Base-by-base conservation (phyloP, 2,888 invertebrate species). In the Andrena dorsata region DNA sequence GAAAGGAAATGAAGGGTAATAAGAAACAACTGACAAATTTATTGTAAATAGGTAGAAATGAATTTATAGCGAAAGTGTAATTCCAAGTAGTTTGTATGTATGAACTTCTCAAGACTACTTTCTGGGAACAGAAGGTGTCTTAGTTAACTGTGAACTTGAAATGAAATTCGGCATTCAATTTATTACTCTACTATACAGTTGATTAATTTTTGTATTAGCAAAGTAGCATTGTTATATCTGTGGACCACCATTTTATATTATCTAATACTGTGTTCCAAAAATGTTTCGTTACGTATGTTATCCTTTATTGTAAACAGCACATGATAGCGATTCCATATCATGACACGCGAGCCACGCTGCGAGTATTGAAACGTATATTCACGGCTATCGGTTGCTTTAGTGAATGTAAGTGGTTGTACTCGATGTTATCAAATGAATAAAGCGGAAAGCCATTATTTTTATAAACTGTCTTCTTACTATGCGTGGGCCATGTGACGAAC, bases 361-460 rank as follows among this genome's bases (percentile, higher is more conserved):
- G 32, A 23, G 23, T 35, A n/a, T 69, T 74, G 41, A 53, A 58
- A 30, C 47, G 20, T 78, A 66, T 10, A 70, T 47, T 20, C 4
- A 35, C 23, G 32, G 53, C n/a, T 5, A 20, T 26, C 10, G 13
- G 23, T 58, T 20, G 28, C 41, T 51, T 66, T 41, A 65, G 10
- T 30, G 16, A 8, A 20, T 47, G 32, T 63, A 66, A 73, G 30
- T 23, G 23, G 10, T 56, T 80, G 23, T 49, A 72, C 3, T 65
- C n/a, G 23, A 68, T 26, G 58, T 77, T 41, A 30, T 10, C 28
- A 23, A 68, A 23, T 20, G 32, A 72, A 72, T 80, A 75, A 80
- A 80, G 8, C 6, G 2, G 32, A 20, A 2, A 32, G 49, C 32
- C 8, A 72, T 71, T 71, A 80, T 80, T 80, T 80, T 76, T 56